Base-by-base conservation (phyloP, 1,140 invertebrate species). In the Reticulitermes speratus region DNA sequence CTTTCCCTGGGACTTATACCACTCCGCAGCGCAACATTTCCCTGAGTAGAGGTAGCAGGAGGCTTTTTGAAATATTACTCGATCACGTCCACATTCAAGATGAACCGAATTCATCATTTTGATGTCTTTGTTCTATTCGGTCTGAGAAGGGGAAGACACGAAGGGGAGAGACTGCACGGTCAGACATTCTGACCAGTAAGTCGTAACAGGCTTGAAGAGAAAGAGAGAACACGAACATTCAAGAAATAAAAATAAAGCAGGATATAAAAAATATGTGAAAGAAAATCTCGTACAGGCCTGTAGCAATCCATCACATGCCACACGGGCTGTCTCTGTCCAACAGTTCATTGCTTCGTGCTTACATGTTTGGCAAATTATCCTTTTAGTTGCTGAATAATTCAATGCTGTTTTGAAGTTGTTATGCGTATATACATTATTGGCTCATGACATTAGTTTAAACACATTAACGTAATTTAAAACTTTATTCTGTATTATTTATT, bases 91-190 rank as follows among this genome's bases (percentile, higher is more conserved):
- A 88, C 89, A 89, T 89, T 90, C 89, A 89, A 90, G 90, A 91
- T 90, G 90, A 90, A 90, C 89, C 89, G 88, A 89, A 91, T 91
- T 89, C 89, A 90, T 91, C 90, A 91, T 91, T 90, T 90, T 91
- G 90, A 91, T 90, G 90, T 90, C 90, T 91, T 90, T 90, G 90
- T 91, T 91, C 90, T 89, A 87, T 75, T 75, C 65, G 16, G 25
- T 30, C n/a, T 75, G 65, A 75, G 65, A 75, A 8, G 65, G 65
- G n/a, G 25, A 25, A 9, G n/a, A 16, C n/a, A 30, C 6, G n/a
- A 9, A 30, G 65, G 65, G 65, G 14, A 30, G n/a, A 6, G 65
- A 25, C n/a, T 75, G 65, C n/a, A 75, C 65, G 25, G 65, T 75
- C 65, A 75, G 65, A 75, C 65, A 75, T 19, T 75, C 65, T 75